A percentile compares a stretch with the other conserved stretches of the same genome.
Evolutionary conservation across 2,888 invertebrate genomes (phyloP).

Genomic region (Mimumesa dahlbomi): DNA sequence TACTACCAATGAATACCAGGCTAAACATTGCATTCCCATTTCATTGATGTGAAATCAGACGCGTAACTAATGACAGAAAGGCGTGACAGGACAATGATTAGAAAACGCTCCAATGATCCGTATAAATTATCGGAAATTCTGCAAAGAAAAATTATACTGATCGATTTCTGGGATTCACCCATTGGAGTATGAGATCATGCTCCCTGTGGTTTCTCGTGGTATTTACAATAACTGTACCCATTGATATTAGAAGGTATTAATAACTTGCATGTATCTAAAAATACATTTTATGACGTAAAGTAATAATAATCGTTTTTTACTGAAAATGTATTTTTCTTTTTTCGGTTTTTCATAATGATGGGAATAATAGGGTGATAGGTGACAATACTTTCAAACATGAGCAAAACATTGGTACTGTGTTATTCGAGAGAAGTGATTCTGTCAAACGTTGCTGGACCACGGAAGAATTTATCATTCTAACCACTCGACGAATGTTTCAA

Average conservation of each 20-base stretch:
- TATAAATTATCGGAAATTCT: conserved; percentile 36
- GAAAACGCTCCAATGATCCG: conserved; percentile 25
- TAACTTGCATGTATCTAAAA: too few relatives aligned
- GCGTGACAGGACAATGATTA: conserved; percentile 43
- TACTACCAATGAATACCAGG: too few relatives aligned
- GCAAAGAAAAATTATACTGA: conserved; percentile 23
- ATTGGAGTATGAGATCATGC: conserved; percentile 66
- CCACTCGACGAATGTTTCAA: conserved; percentile 73
- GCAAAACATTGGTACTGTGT: conserved; percentile 73
- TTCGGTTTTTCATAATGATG: not conserved
- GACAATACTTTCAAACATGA: conserved; percentile 48
- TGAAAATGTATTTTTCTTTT: not conserved
- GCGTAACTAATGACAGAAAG: conserved; percentile 35
- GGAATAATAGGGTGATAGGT: conserved; percentile 48
- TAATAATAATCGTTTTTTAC: not conserved
- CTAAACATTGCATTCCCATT: not conserved
- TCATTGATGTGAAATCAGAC: conserved; percentile 24
- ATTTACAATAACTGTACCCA: conserved; percentile 45
- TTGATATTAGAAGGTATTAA: conserved; percentile 45
- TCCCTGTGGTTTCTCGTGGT: conserved; percentile 56
- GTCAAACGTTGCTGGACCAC: conserved; percentile 73
- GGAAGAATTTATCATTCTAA: conserved; percentile 72
- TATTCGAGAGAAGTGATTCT: conserved; percentile 70
- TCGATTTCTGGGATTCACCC: conserved; percentile 30
- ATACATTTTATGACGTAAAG: not conserved